A percentile compares a stretch with the other conserved stretches of the same genome.
Evolutionary conservation across 2,888 invertebrate genomes (phyloP).

Genomic region (Eustalomyia histrio): DNA sequence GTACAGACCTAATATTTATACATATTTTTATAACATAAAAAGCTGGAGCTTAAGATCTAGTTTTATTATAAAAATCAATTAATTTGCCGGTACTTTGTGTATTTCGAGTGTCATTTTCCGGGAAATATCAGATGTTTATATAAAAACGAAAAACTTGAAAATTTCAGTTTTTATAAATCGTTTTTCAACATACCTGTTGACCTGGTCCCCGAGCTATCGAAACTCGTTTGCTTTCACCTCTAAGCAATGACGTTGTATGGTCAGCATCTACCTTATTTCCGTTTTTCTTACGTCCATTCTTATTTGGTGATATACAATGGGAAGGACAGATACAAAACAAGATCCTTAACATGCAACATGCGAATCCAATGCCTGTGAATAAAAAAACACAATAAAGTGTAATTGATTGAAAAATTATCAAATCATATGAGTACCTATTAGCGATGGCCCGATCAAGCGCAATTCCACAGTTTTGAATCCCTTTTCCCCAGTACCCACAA

Average conservation of each 20-base stretch:
- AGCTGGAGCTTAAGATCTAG: too few relatives aligned
- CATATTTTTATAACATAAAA: too few relatives aligned
- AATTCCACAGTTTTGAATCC: slow-evolving; percentile 92
- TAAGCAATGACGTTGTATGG: slow-evolving; percentile 79
- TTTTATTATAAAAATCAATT: too few relatives aligned
- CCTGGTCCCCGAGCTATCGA: slow-evolving; percentile 78
- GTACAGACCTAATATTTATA: too few relatives aligned
- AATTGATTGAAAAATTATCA: slow-evolving; percentile 40
- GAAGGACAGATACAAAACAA: slow-evolving; percentile 91
- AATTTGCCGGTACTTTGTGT: too few relatives aligned
- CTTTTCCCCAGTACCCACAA: slow-evolving; percentile 94
- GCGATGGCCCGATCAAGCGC: slow-evolving; percentile 91
- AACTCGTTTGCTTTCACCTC: slow-evolving; percentile 79
- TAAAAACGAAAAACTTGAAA: too few relatives aligned
- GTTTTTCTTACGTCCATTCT: slow-evolving; percentile 83
- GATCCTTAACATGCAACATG: slow-evolving; percentile 91
- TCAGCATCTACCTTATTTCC: slow-evolving; percentile 79
- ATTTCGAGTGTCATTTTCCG: too few relatives aligned
- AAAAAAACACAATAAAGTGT: slow-evolving; percentile 33
- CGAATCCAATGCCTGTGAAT: slow-evolving; percentile 84
- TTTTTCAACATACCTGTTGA: slow-evolving; percentile 75
- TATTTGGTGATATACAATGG: slow-evolving; percentile 85
- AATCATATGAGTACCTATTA: slow-evolving; percentile 81
- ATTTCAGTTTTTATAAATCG: too few relatives aligned
- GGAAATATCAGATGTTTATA: too few relatives aligned